phyloP scores from a whole-genome alignment of 2,888 invertebrate genomes.

The Trissonchulus latispiculum region DNA sequence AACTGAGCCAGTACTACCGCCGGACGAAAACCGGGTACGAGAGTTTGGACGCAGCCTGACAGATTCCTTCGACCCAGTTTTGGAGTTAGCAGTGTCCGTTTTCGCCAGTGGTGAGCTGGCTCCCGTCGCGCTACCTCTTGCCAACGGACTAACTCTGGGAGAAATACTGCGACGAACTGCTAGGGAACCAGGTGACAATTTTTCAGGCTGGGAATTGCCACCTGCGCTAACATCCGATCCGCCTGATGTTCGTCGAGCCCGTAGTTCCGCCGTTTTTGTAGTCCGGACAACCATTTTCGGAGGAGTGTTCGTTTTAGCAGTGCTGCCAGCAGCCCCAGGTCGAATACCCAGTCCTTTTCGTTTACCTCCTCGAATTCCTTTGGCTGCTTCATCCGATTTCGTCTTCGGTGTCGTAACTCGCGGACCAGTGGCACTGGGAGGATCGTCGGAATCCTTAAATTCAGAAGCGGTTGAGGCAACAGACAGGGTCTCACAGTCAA shows the following conservation, averaged over 20 bases:
- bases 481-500: slow-evolving; percentile 11
- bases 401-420: too few species aligned
- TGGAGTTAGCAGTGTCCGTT: background rate
- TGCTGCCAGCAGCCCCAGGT: too few species aligned
- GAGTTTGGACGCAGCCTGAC: too few species aligned
- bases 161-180: background rate
- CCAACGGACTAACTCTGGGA: background rate
- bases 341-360: too few species aligned
- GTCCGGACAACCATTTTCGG: slow-evolving; percentile 18
- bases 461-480: too few species aligned
- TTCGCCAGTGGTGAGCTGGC: background rate
- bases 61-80: background rate
- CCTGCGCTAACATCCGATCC: background rate
- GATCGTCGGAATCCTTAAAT: background rate
- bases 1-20: background rate
- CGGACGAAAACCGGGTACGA: background rate
- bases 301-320: too few species aligned
- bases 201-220: too few species aligned
- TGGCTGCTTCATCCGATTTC: too few species aligned
- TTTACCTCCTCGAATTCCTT: too few species aligned
- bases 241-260: slow-evolving; percentile 10
- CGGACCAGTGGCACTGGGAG: background rate
- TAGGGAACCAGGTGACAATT: too few species aligned
- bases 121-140: too few species aligned
- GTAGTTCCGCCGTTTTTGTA: slow-evolving; percentile 22